phyloP scores from a whole-genome alignment of 2,888 invertebrate genomes.

The Aromia moschata region DNA sequence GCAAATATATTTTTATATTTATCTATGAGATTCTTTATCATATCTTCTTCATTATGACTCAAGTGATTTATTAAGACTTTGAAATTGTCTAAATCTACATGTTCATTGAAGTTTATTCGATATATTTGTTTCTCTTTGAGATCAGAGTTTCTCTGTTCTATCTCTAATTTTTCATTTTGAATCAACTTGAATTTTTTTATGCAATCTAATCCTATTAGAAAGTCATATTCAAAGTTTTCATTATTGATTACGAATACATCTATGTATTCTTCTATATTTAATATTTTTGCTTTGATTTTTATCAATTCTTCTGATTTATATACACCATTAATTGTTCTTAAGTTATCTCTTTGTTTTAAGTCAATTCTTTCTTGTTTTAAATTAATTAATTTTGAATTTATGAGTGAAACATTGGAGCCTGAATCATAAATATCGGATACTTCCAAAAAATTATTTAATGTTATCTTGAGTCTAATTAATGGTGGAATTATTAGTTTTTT shows the following conservation, averaged over 20 bases:
- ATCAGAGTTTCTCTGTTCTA: not conserved
- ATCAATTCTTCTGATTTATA: constrained; percentile 36
- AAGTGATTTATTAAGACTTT: constrained; percentile 29
- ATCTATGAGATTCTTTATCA: constrained; percentile 29
- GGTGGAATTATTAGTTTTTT: constrained; percentile 31
- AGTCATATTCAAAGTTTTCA: constrained; percentile 37
- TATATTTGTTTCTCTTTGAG: not conserved
- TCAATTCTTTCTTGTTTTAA: constrained; percentile 18
- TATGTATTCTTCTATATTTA: constrained; percentile 32
- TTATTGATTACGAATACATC: constrained; percentile 37
- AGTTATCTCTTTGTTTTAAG: not conserved
- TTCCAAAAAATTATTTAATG: constrained; percentile 29
- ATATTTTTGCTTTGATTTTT: constrained; percentile 35
- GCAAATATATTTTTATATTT: constrained; percentile 34
- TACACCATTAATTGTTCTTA: constrained; percentile 36
- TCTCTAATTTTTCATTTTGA: constrained; percentile 3
- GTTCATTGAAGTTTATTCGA: constrained; percentile 32
- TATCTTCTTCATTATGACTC: constrained; percentile 21
- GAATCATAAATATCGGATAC: constrained; percentile 35
- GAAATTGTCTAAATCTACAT: constrained; percentile 27
- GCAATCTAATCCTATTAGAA: constrained; percentile 3
- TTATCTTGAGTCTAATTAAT: constrained; percentile 36
- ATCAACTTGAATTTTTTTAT: constrained; percentile 6
- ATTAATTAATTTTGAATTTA: constrained; percentile 37
- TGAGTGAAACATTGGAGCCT: constrained; percentile 37